Conservation (phyloP, 2,113 vertebrate genomes). For the Talpa occidentalis region DNA sequence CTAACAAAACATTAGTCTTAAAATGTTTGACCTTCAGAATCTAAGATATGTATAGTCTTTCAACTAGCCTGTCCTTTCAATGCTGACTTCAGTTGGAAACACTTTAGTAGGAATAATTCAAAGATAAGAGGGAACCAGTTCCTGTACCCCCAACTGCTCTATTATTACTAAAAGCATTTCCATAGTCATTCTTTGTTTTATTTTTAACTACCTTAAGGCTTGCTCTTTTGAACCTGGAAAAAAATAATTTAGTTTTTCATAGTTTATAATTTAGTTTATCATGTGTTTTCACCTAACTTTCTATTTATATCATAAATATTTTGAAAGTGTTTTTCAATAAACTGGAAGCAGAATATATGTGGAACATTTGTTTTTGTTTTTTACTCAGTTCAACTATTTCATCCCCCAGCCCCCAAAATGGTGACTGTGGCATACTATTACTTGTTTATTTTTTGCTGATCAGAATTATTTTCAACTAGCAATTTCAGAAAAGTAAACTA, state of each 20-base stretch:
- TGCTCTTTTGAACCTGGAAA: background rate
- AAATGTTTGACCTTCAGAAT: background rate
- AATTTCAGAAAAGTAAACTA: background rate
- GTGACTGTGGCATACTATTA: background rate
- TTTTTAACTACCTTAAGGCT: background rate
- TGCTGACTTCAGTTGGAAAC: background rate
- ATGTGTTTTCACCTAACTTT: background rate
- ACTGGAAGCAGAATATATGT: background rate
- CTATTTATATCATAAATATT: background rate
- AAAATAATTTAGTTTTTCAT: background rate
- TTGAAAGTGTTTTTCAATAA: constrained; percentile 30
- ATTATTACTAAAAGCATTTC: background rate
- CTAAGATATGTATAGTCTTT: background rate
- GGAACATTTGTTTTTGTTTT: background rate
- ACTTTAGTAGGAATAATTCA: background rate
- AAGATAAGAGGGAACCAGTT: background rate
- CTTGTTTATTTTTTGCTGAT: background rate
- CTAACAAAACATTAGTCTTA: background rate
- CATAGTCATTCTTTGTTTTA: background rate
- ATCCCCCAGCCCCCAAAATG: background rate
- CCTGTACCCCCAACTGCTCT: background rate
- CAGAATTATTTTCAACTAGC: background rate
- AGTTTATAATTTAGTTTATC: background rate
- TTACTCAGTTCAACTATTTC: background rate
- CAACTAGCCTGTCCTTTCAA: background rate